Evolutionary conservation across 2,888 invertebrate species (phyloP), one percentile per base, ranked within the genome.

Genomic region (Philaethria dido): DNA sequence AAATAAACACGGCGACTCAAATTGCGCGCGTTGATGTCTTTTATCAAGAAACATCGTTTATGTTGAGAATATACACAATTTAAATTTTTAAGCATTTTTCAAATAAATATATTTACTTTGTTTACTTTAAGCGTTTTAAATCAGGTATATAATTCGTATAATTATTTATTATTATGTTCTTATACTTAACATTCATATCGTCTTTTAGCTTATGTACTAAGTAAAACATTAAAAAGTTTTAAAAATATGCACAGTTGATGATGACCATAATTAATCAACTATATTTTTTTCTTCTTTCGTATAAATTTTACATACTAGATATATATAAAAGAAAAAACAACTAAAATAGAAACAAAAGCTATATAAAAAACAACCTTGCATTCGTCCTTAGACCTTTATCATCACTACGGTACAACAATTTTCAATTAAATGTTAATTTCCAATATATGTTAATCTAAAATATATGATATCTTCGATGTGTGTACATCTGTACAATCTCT

Each of bases 11-110:
- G 29, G 45, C 16, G 45, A 8, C 29, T 44, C 18, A 33, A 20
- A 42, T 57, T 47, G 60, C 60, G 33, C 60, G 60, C 60, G 60
- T 47, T 60, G 60, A 60, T 33, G 60, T 60, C 60, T 60, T 60
- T 60, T 60, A 33, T 60, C 18, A 33, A 47, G 44, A 47, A 47
- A 29, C 60, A 18, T 44, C 47, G 16, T 33, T 60, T 29, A 60
- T 9, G 5, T 25, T 18, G 33, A 47, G 44, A 60, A 25, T 33
- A 22, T 22, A n/a, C 11, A 39, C 22, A 9, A 20, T 22, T 55
- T 39, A 36, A 8, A 18, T 20, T 22, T 14, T 8, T 4, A 4
- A 42, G 54, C 8, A 39, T 20, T 14, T 22, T 20, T 39, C 14
- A 22, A 20, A 22, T 20, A 57, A 11, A 9, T 3, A 33, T 57